phyloP scores from a whole-genome alignment of 2,888 invertebrate species.

The Conomelus anceps region DNA sequence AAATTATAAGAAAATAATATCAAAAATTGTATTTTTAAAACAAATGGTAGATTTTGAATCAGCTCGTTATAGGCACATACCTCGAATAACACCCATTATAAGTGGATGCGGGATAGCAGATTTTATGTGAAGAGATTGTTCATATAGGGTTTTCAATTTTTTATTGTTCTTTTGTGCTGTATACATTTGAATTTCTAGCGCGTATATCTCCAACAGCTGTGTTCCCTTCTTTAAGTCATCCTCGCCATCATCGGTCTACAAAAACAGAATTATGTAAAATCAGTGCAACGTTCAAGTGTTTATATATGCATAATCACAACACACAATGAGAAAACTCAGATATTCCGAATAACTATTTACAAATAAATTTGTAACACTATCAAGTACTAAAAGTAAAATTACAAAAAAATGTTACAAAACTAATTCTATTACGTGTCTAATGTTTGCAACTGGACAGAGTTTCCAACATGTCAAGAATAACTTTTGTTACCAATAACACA shows the following conservation, averaged over 20 bases:
- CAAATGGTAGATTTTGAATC: background rate
- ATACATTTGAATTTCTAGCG: slow-evolving; percentile 99
- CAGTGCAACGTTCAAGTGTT: no score
- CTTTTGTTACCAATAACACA: no score
- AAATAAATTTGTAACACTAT: no score
- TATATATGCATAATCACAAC: background rate
- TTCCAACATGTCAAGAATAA: no score
- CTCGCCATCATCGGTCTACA: slow-evolving; percentile 90
- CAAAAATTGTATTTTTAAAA: no score
- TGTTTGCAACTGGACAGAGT: no score
- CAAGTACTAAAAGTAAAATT: no score
- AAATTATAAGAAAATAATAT: no score
- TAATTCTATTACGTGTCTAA: no score
- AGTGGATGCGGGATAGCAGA: slow-evolving; percentile 99
- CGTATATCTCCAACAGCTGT: slow-evolving; percentile 95
- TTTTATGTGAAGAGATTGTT: slow-evolving; percentile 96
- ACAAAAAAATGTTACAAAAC: no score
- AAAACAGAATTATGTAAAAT: slow-evolving; percentile 1
- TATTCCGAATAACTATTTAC: no score
- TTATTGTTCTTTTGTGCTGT: slow-evolving; percentile 99
- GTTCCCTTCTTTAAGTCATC: slow-evolving; percentile 91
- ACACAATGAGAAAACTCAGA: no score
- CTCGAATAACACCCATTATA: slow-evolving; percentile 97
- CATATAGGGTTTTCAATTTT: slow-evolving; percentile 90
- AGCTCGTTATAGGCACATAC: background rate